These are phyloP conservation scores for Chelonia mydas DNA, from an alignment of 2,797 vertebrate genomes.

Conservation along the genomic window DNA sequence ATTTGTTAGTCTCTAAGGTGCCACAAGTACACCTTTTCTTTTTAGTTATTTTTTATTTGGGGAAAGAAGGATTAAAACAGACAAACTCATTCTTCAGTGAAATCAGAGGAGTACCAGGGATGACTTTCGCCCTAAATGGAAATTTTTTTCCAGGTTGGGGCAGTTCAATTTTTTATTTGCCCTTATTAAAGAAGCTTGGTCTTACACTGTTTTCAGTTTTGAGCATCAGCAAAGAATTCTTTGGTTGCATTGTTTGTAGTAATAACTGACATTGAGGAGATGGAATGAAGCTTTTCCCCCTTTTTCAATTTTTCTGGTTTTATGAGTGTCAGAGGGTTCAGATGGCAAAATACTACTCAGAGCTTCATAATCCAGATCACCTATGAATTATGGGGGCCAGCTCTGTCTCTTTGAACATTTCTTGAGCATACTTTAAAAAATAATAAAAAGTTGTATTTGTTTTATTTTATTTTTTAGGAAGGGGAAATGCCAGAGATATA, in stretches of 20 bases:
- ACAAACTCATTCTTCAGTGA: neutral
- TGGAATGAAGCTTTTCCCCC: neutral
- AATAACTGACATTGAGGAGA: neutral
- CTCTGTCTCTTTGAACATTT: neutral
- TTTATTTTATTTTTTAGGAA: constrained; percentile 10
- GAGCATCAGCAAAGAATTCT: neutral
- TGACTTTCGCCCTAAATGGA: neutral
- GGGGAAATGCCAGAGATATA: constrained; percentile 15
- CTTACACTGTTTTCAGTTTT: neutral
- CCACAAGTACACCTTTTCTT: too few relatives aligned
- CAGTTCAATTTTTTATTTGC: neutral
- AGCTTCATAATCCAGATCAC: neutral
- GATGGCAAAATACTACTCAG: neutral
- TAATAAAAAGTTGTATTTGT: neutral
- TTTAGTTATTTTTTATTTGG: neutral
- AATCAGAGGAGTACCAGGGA: neutral
- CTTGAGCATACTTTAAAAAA: neutral
- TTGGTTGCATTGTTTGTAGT: neutral
- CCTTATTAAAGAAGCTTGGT: neutral
- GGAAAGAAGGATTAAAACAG: neutral
- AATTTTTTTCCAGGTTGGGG: neutral
- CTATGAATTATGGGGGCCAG: neutral
- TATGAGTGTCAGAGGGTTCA: neutral
- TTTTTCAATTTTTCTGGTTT: constrained; percentile 10
- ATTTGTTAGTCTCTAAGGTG: too few relatives aligned